phyloP scores from a whole-genome alignment of 23 tunicate species.

The Trididemnum clinides region DNA sequence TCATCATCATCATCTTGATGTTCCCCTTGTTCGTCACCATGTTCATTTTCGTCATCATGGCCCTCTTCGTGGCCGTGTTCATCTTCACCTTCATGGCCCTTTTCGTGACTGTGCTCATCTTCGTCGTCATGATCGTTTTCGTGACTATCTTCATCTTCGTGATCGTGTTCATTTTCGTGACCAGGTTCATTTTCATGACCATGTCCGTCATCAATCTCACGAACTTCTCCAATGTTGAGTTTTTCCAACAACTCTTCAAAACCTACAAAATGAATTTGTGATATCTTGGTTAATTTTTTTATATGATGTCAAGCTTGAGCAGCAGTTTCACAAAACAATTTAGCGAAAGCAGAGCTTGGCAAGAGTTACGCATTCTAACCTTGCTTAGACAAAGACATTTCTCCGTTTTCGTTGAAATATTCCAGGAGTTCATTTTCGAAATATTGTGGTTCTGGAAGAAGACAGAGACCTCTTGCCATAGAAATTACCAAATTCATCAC shows the following conservation, averaged over 20 bases:
- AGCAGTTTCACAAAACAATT: no score
- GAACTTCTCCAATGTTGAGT: constrained; percentile 21
- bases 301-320: no score
- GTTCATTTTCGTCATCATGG: background rate
- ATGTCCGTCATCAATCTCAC: background rate
- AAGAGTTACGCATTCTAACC: no score
- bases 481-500: background rate
- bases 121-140: background rate
- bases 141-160: constrained; percentile 3
- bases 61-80: background rate
- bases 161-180: constrained; percentile 13
- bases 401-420: background rate
- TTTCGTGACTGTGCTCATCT: constrained; percentile 17
- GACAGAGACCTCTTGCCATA: background rate
- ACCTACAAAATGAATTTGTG: constrained; percentile 13
- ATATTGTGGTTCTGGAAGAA: background rate
- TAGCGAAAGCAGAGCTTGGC: no score
- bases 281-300: no score
- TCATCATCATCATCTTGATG: constrained; percentile 30
- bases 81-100: background rate
- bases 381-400: no score
- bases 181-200: constrained; percentile 1
- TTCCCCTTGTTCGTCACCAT: constrained; percentile 11
- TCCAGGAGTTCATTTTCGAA: constrained; percentile 1
- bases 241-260: constrained; percentile 13